phyloP scores from a whole-genome alignment of 2,113 vertebrate species.

The Larimichthys polyactis region DNA sequence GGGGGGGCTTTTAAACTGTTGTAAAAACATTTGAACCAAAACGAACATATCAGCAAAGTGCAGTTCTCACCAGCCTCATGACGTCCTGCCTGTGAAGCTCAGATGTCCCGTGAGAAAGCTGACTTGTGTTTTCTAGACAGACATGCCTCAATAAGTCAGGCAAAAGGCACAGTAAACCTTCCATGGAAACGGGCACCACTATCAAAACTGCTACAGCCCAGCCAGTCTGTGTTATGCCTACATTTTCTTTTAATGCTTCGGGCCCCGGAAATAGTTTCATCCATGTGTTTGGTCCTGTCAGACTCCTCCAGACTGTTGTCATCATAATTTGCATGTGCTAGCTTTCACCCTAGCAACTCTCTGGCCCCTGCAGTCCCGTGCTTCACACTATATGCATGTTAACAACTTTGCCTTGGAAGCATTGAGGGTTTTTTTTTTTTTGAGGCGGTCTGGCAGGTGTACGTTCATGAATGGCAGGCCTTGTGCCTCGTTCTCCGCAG shows the following conservation, averaged over 20 bases:
- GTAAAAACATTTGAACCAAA: conserved; percentile 73
- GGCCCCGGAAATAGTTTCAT: conserved; percentile 38
- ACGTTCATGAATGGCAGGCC: conserved; percentile 81
- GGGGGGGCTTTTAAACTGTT: conserved; percentile 66
- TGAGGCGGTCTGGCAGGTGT: conserved; percentile 80
- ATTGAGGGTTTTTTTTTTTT: conserved; percentile 39
- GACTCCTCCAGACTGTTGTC: conserved; percentile 46
- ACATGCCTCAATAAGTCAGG: conserved; percentile 80
- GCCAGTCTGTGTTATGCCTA: conserved; percentile 63
- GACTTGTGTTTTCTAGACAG: conserved; percentile 74
- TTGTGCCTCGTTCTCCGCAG: conserved; percentile 76
- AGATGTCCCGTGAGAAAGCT: conserved; percentile 72
- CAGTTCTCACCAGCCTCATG: conserved; percentile 60
- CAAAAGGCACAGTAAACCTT: conserved; percentile 76
- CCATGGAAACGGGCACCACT: conserved; percentile 74
- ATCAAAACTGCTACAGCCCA: conserved; percentile 73
- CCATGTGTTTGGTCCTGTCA: conserved; percentile 26
- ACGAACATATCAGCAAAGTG: conserved; percentile 78
- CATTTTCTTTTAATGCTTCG: conserved; percentile 56
- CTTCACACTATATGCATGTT: conserved; percentile 71
- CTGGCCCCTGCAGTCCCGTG: conserved; percentile 3
- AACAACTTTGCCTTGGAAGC: conserved; percentile 73
- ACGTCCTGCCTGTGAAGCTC: conserved; percentile 69
- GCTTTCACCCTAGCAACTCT: too few species aligned
- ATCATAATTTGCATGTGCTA: conserved; percentile 23